A percentile compares a stretch with the other conserved stretches of the same genome.
Evolutionary conservation across 2,888 invertebrate genomes (phyloP).

Genomic region (Imbricaverruca yamaguchii): DNA sequence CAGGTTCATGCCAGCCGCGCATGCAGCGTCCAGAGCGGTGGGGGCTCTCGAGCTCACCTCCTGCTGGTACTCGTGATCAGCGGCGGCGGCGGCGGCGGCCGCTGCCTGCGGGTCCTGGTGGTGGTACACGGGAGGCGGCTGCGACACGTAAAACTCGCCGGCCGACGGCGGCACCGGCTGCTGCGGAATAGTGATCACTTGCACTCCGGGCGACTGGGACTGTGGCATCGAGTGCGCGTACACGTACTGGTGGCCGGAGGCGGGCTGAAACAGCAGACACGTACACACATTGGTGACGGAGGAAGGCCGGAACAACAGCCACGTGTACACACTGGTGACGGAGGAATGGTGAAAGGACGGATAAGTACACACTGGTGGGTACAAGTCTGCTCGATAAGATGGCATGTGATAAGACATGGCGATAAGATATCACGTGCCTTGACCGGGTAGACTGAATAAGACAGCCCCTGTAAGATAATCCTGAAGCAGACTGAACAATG

Average conservation of each 20-base stretch:
- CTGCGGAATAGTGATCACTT: constrained; percentile 17
- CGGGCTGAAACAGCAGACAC: neutral
- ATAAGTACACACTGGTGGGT: no score
- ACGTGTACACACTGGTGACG: neutral
- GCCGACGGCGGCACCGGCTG: constrained; percentile 15
- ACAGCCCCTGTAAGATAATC: no score
- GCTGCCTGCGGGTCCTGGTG: constrained; percentile 17
- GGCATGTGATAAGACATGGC: no score
- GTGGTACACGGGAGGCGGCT: constrained; percentile 15
- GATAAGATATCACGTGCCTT: no score
- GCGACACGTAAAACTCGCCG: constrained; percentile 13
- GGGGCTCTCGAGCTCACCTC: neutral
- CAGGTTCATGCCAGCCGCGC: no score
- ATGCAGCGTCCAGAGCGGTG: neutral
- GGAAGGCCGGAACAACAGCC: neutral
- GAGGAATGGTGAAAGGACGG: neutral
- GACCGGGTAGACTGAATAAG: no score
- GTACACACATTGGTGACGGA: no score
- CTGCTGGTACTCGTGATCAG: constrained; percentile 18
- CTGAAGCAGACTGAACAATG: no score
- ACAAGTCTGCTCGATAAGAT: no score
- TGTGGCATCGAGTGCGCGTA: constrained; percentile 10
- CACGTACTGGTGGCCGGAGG: constrained; percentile 17
- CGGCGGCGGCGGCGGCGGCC: neutral
- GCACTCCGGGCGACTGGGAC: constrained; percentile 11